These are phyloP conservation scores for Cardiocondyla obscurior DNA, from an alignment of 1,140 invertebrate species.

Conservation along the genomic window DNA sequence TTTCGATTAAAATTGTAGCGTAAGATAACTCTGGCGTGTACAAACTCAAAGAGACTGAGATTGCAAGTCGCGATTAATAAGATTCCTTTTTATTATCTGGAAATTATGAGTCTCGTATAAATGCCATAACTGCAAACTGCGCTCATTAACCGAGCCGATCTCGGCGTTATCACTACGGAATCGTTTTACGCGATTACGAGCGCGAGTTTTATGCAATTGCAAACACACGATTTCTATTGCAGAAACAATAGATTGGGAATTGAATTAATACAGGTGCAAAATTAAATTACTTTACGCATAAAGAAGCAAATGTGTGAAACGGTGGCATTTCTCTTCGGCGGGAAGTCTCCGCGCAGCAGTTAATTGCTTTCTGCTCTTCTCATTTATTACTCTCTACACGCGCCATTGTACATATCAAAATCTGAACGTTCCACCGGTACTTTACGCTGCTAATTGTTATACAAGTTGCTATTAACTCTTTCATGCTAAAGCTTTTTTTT, in stretches of 20 bases:
- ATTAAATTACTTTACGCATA: conserved; percentile 30
- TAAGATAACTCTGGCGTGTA: not conserved
- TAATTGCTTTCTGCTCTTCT: conserved; percentile 25
- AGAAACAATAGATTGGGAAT: conserved; percentile 13
- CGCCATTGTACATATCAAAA: conserved; percentile 37
- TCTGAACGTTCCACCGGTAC: not conserved
- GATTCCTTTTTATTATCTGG: not conserved
- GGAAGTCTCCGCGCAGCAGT: conserved; percentile 15
- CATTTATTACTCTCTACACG: conserved; percentile 29
- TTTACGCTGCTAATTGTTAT: conserved; percentile 24
- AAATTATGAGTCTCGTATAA: conserved; percentile 23
- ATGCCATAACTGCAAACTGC: not conserved
- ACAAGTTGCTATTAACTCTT: not conserved
- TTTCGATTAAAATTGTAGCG: not conserved
- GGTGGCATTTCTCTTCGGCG: not conserved
- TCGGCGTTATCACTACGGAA: not conserved
- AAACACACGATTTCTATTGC: not conserved
- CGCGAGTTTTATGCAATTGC: no score
- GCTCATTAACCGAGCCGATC: conserved; percentile 1
- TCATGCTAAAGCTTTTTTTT: not conserved
- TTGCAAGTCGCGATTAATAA: conserved; percentile 6
- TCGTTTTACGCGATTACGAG: conserved; percentile 12
- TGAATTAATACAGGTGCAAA: conserved; percentile 36
- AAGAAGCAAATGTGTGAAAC: not conserved
- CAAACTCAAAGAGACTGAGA: not conserved